Evolutionary conservation across 2,113 vertebrate species (phyloP).

Genomic region (Sigmodon hispidus): DNA sequence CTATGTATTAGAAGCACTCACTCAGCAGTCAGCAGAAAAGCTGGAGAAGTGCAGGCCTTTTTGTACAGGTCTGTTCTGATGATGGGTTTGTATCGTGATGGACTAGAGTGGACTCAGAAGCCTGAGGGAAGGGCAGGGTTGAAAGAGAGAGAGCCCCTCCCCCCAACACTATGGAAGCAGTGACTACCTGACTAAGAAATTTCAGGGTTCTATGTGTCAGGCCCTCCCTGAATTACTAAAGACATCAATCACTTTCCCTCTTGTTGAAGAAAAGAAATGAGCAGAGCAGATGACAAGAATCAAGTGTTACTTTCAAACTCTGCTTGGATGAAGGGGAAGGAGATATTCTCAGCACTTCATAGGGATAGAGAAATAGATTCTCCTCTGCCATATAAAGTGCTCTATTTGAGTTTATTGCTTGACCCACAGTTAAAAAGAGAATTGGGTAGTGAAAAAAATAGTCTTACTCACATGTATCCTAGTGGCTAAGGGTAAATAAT

Average conservation of each 20-base stretch:
- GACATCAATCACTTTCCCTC: not conserved
- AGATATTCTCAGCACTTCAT: not conserved
- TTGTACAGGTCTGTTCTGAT: not conserved
- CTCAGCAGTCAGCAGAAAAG: not conserved
- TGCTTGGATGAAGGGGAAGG: not conserved
- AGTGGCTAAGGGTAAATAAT: slow-evolving; percentile 30
- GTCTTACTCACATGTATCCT: slow-evolving; percentile 1
- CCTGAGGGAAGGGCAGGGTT: not conserved
- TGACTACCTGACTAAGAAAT: not conserved
- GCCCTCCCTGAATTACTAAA: not conserved
- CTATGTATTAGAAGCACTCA: not conserved
- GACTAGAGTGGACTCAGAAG: not conserved
- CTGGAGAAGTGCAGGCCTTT: not conserved
- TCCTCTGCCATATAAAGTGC: not conserved
- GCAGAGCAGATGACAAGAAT: not conserved
- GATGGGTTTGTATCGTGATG: not conserved
- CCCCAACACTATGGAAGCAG: not conserved
- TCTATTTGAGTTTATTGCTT: slow-evolving; percentile 7
- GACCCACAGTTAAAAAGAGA: slow-evolving; percentile 22
- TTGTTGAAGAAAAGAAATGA: not conserved
- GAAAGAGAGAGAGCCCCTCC: not conserved
- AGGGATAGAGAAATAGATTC: not conserved
- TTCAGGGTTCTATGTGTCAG: not conserved
- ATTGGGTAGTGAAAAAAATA: not conserved
- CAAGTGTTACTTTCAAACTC: not conserved